A percentile compares a stretch with the other conserved stretches of the same genome.
These are phyloP conservation scores for Enteromius treurensis DNA, from an alignment of 2,797 vertebrate species.

Conservation along the genomic window DNA sequence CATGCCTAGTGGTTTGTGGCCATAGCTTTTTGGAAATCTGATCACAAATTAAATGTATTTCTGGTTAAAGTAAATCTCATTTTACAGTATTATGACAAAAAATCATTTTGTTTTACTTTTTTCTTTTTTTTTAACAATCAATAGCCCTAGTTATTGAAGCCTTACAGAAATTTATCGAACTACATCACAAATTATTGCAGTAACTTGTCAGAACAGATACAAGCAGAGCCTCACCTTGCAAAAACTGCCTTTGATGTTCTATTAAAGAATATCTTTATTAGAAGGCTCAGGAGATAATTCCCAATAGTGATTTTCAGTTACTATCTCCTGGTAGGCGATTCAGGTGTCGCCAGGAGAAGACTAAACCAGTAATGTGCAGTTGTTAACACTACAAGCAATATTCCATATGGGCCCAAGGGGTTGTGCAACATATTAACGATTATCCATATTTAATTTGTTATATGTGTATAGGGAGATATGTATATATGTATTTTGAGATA, in stretches of 20 bases:
- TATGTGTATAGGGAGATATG: background rate
- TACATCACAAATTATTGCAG: background rate
- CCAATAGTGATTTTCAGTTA: background rate
- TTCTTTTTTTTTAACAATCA: background rate
- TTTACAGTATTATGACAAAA: background rate
- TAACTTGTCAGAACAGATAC: slow-evolving; percentile 23
- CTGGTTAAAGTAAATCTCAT: background rate
- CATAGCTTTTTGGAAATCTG: background rate
- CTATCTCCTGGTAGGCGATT: no score
- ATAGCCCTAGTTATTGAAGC: background rate
- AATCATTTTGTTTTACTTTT: background rate
- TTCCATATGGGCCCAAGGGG: background rate
- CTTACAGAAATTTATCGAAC: background rate
- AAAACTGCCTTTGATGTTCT: background rate
- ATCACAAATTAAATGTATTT: background rate
- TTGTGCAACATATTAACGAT: background rate
- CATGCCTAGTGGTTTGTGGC: background rate
- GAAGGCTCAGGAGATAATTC: background rate
- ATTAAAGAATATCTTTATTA: background rate
- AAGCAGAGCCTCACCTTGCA: slow-evolving; percentile 8
- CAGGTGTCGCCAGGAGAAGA: no score
- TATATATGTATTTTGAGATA: no score
- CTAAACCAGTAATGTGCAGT: background rate
- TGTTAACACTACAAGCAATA: background rate
- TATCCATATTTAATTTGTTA: background rate